A percentile compares a stretch with the other conserved stretches of the same genome.
Conservation (phyloP, 2,888 invertebrate species). For the Drosophila lacicola region DNA sequence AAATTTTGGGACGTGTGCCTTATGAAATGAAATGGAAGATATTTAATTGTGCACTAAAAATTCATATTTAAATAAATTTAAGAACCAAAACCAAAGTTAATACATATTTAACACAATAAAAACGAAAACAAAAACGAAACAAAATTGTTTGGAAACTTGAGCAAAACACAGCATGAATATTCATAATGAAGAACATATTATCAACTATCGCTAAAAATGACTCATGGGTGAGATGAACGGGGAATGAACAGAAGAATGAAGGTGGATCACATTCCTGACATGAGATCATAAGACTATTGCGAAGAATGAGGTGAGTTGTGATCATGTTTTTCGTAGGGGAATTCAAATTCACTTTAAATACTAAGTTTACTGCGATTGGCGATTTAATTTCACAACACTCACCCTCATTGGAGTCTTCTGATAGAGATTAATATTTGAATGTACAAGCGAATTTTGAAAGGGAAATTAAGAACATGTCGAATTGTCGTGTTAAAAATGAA, state of each 20-base stretch:
- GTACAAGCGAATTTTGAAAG: slow-evolving; percentile 57
- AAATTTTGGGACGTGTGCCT: slow-evolving; percentile 40
- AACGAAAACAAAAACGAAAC: slow-evolving; percentile 10
- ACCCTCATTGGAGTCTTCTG: slow-evolving; percentile 85
- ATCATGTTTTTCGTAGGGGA: slow-evolving; percentile 10
- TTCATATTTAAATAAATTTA: slow-evolving; percentile 1
- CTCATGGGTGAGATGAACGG: slow-evolving; percentile 33
- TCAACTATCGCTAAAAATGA: slow-evolving; percentile 22
- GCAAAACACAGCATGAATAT: slow-evolving; percentile 82
- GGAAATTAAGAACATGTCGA: slow-evolving; percentile 61
- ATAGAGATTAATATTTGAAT: slow-evolving; percentile 45
- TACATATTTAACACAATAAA: slow-evolving; percentile 33
- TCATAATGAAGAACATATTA: slow-evolving; percentile 26
- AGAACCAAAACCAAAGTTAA: slow-evolving; percentile 39
- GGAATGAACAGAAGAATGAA: slow-evolving; percentile 21
- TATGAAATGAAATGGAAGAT: slow-evolving; percentile 60
- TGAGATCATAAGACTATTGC: slow-evolving; percentile 20
- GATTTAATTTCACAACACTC: slow-evolving; percentile 75
- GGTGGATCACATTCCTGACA: slow-evolving; percentile 30
- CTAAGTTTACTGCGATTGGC: slow-evolving; percentile 47
- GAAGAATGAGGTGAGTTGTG: slow-evolving; percentile 48
- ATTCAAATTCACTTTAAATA: slow-evolving; percentile 25
- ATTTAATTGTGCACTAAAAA: slow-evolving; percentile 43
- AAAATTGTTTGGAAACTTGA: slow-evolving; percentile 49
- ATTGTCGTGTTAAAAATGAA: slow-evolving; percentile 58